A percentile compares a stretch with the other conserved stretches of the same genome.
Conservation (phyloP, 2,113 vertebrate species). For the Chionomys nivalis region DNA sequence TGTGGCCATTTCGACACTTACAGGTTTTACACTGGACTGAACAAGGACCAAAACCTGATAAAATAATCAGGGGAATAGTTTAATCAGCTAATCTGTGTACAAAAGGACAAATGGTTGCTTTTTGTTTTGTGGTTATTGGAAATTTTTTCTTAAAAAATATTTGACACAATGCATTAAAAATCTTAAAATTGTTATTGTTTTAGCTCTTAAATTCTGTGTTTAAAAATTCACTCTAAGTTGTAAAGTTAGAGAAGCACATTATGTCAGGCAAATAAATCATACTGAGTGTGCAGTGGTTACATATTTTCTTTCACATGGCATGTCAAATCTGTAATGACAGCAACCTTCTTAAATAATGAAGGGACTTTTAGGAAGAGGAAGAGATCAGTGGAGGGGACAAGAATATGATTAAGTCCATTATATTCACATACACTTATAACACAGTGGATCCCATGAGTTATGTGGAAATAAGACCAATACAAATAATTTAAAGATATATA, state of each 20-base stretch:
- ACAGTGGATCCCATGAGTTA: background rate
- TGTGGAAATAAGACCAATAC: background rate
- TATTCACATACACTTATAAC: background rate
- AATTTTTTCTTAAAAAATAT: background rate
- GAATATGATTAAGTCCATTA: background rate
- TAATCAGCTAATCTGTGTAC: background rate
- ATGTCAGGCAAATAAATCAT: too few relatives aligned
- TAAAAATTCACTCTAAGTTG: too few relatives aligned
- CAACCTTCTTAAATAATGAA: background rate
- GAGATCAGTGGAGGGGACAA: accelerated
- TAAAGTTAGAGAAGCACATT: background rate
- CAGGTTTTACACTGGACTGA: background rate
- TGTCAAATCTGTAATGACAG: background rate
- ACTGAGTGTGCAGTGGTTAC: background rate
- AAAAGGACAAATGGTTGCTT: background rate
- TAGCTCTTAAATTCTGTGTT: too few relatives aligned
- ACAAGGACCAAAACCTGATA: background rate
- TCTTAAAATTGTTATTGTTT: too few relatives aligned
- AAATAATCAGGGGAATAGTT: background rate
- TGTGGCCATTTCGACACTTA: background rate
- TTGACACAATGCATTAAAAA: too few relatives aligned
- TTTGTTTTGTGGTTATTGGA: background rate
- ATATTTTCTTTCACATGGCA: background rate
- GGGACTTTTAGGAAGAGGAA: accelerated
- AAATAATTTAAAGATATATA: background rate